Evolutionary conservation across 2,113 vertebrate species (phyloP), one percentile per base, ranked within the genome.

Genomic region (Colaptes auratus): DNA sequence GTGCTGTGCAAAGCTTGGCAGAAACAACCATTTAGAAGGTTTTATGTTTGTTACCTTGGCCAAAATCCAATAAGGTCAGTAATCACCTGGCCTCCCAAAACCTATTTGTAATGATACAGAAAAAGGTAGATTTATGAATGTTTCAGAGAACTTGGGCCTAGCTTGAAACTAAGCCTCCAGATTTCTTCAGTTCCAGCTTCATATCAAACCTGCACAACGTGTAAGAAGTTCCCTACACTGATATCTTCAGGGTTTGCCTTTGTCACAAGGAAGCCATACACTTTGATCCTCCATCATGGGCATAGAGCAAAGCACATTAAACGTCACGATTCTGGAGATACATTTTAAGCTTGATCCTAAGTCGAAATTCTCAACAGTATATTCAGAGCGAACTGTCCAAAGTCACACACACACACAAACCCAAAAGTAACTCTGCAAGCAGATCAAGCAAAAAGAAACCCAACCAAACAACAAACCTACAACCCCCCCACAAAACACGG

Each of bases 191-290:
- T 65, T 88, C 15, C n/a, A 59, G 27, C 30, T 53, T 31, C 36
- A 2, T 15, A 28, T n/a, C 19, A 53, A 85, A 7, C 3, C 25
- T 18, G 1, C 12, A 59, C 9, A 31, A 61, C 0, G 2, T 7
- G 1, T 2, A 28, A 76, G 25, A 64, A 50, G 27, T 52, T 77
- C 15, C 53, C 28, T 60, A 61, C 6, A 5, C 28, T 52, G 31
- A 11, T 14, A 42, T 2, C 18, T 61, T 35, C 23, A 52, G 42
- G 8, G 4, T 44, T 67, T 65, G 25, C 17, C 20, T 74, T 42
- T 39, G 52, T 67, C 42, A 39, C 28, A 69, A 92, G 36, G 30
- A 67, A 74, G 14, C 14, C 9, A 7, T 4, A 3, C 10, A 20
- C 17, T 61, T 31, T 64, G 33, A 66, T 74, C 7, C 39, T 65